Conservation (phyloP, 1,140 invertebrate genomes). For the Conopomorpha cramerella region DNA sequence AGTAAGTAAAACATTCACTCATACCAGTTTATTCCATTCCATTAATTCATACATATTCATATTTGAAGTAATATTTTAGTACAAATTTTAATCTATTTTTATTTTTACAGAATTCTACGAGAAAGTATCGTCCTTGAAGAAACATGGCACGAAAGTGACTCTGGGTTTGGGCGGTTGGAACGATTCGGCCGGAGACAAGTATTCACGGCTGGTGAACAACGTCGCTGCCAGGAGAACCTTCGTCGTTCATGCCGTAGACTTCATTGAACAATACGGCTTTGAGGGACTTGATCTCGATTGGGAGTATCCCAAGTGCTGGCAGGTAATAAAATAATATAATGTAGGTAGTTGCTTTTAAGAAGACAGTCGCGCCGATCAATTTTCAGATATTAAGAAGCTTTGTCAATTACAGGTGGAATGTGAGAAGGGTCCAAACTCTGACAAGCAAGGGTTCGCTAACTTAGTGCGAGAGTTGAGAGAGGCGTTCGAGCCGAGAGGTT, state of each 20-base stretch:
- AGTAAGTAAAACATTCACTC: constrained; percentile 58
- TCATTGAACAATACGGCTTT: constrained; percentile 79
- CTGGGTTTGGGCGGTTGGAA: constrained; percentile 92
- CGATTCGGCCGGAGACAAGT: constrained; percentile 84
- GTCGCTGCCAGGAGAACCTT: constrained; percentile 72
- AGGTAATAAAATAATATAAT: constrained; percentile 73
- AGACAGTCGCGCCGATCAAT: too few species aligned
- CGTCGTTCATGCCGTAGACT: constrained; percentile 74
- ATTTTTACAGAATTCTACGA: constrained; percentile 76
- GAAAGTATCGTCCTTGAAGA: constrained; percentile 74
- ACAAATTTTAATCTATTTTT: not conserved
- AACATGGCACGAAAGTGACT: constrained; percentile 77
- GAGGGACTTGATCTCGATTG: constrained; percentile 88
- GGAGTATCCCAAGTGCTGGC: constrained; percentile 93
- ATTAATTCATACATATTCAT: not conserved
- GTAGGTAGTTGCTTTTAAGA: too few species aligned
- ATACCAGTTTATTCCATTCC: not conserved
- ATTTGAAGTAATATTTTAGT: not conserved
- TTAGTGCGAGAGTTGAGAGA: constrained; percentile 73
- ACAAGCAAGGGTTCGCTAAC: constrained; percentile 75
- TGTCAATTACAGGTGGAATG: constrained; percentile 70
- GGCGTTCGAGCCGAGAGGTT: constrained; percentile 71
- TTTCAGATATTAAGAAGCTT: too few species aligned
- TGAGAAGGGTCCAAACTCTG: constrained; percentile 72
- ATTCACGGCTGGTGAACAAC: constrained; percentile 80